Base-by-base conservation (phyloP, 2,888 invertebrate species). In the Orgyia antiqua region DNA sequence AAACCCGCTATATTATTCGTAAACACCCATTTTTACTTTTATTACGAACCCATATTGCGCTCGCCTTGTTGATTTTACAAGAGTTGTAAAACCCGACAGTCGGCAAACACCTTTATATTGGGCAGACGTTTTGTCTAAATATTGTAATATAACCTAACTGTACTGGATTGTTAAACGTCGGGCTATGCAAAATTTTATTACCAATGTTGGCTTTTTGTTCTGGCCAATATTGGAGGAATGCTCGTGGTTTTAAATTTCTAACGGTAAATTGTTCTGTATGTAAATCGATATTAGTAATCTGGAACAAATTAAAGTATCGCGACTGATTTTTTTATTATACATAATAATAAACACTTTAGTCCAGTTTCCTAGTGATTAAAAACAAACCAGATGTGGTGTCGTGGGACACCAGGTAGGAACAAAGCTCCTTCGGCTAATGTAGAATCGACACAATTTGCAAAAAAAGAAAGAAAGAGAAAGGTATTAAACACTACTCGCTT, bases 161-260 rank as follows among this genome's bases (percentile, higher is more conserved):
- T 55, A 57, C 28, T 31, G 29, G 10, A 53, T 51, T 51, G 47
- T 53, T 52, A 42, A 33, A 42, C 38, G 29, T 23, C 25, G 29
- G 15, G 26, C 46, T 49, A 27, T 43, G 45, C 40, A 33, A 47
- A 59, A 51, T 54, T 53, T 52, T 52, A 60, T 45, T 39, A 31
- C 40, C 24, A 10, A 24, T 10, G 26, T 24, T 17, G 19, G 4
- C 15, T 27, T 39, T 49, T 40, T 47, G 34, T 40, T 49, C 25
- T 15, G 19, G 27, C 17, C 27, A 31, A 32, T 37, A 44, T 38
- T 27, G 9, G 21, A n/a, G 4, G 4, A 42, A 26, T 31, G 21
- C 10, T 24, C 25, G 20, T 28, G 34, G 10, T 36, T 27, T 36
- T 36, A 15, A 27, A 13, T 11, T 31, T 21, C 13, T 35, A 48